Percentiles rank a stretch among this genome's conserved stretches.
phyloP scores from a whole-genome alignment of 2,113 vertebrate species.

The Rhynchopsitta pachyrhyncha region DNA sequence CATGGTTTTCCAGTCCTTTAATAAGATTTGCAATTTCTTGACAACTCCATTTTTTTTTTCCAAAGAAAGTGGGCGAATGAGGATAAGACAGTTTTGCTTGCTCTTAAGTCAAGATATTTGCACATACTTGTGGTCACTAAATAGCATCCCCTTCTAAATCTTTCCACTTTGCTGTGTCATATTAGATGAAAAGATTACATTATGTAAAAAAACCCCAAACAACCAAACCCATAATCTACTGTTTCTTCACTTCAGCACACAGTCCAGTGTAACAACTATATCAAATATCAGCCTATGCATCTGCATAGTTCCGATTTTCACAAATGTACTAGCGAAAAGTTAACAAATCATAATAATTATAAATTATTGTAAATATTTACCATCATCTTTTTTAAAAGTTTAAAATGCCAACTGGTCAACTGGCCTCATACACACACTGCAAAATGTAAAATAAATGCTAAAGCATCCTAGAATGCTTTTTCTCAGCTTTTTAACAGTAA shows the following conservation, averaged over 20 bases:
- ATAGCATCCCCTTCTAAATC: not conserved
- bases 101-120: not conserved
- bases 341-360: not conserved
- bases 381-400: not conserved
- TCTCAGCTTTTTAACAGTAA: not conserved
- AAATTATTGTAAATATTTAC: not conserved
- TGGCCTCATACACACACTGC: not conserved
- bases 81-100: not conserved
- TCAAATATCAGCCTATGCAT: not conserved
- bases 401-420: not conserved
- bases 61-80: not conserved
- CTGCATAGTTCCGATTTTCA: not conserved
- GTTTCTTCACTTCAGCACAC: not conserved
- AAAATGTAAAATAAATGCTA: not conserved
- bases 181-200: not conserved
- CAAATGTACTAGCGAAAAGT: not conserved
- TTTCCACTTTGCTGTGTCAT: not conserved
- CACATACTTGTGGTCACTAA: not conserved
- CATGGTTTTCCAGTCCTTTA: conserved; percentile 21
- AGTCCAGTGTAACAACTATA: not conserved
- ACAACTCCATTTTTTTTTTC: not conserved
- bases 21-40: conserved; percentile 16
- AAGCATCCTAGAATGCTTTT: not conserved
- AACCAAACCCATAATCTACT: not conserved
- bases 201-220: not conserved